phyloP scores from a whole-genome alignment of 2,797 vertebrate species.

The Hybognathus amarus region DNA sequence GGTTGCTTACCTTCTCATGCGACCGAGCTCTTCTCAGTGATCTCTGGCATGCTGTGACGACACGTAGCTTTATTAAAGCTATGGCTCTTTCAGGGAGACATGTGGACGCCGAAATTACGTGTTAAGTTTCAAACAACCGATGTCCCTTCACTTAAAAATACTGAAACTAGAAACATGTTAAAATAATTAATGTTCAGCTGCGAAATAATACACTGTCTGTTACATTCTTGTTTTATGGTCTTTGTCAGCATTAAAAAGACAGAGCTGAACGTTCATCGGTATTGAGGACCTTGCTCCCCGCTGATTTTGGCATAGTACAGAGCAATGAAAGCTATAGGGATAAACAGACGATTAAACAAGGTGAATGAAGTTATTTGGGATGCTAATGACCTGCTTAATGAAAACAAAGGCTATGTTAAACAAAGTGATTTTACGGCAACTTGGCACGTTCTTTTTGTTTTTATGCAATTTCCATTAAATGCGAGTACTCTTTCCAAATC shows the following conservation, averaged over 20 bases:
- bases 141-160: conserved; percentile 24
- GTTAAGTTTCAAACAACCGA: conserved; percentile 28
- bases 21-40: conserved; percentile 12
- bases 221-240: conserved; percentile 70
- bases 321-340: conserved; percentile 77
- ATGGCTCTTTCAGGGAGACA: conserved; percentile 64
- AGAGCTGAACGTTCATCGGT: conserved; percentile 71
- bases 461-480: conserved; percentile 77
- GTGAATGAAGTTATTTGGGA: conserved; percentile 86
- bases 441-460: conserved; percentile 76
- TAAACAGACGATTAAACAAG: conserved; percentile 86
- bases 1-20: conserved; percentile 60
- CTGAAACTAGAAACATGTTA: conserved; percentile 34
- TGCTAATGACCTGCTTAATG: conserved; percentile 85
- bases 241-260: conserved; percentile 73
- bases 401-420: conserved; percentile 84
- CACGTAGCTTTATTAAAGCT: conserved; percentile 72
- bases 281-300: conserved; percentile 77
- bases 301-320: conserved; percentile 72
- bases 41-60: conserved; percentile 68
- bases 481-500: conserved; percentile 64
- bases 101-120: conserved; percentile 63
- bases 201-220: conserved; percentile 57
- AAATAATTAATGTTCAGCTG: conserved; percentile 51
- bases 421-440: conserved; percentile 79